Conservation (phyloP, 2,797 vertebrate species). For the Crocidura indochinensis region DNA sequence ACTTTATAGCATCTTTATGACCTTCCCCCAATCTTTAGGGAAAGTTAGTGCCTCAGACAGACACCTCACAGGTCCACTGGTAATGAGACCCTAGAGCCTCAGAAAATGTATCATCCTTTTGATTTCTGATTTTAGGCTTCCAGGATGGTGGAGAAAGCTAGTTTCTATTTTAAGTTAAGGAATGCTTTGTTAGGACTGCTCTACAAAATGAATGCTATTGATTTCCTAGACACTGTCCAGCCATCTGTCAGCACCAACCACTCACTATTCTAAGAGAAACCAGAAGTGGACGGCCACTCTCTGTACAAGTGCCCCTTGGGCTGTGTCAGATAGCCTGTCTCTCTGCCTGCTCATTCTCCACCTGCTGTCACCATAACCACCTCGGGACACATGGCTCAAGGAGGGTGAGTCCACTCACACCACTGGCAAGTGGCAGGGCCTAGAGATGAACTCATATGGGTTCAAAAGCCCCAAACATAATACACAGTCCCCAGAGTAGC, state of each 20-base stretch:
- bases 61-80: not conserved
- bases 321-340: not conserved
- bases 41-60: not conserved
- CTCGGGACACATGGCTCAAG: conserved; percentile 21
- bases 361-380: not conserved
- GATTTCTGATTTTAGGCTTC: conserved; percentile 4
- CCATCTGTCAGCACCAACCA: not conserved
- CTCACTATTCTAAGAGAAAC: conserved; percentile 18
- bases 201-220: not conserved
- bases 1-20: not conserved
- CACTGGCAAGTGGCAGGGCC: not conserved
- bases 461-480: not conserved
- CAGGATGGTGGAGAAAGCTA: not conserved
- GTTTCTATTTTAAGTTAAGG: not conserved
- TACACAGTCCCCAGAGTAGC: not conserved
- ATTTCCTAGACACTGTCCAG: not conserved
- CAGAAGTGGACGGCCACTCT: not conserved
- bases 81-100: not conserved
- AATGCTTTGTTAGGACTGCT: not conserved
- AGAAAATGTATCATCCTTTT: not conserved
- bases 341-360: not conserved
- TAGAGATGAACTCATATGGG: not conserved
- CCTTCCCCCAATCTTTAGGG: not conserved
- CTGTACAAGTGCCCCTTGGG: not conserved
- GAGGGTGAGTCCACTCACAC: not conserved